These are phyloP conservation scores for Platyura marginata DNA, from an alignment of 1,140 invertebrate genomes.

Conservation along the genomic window DNA sequence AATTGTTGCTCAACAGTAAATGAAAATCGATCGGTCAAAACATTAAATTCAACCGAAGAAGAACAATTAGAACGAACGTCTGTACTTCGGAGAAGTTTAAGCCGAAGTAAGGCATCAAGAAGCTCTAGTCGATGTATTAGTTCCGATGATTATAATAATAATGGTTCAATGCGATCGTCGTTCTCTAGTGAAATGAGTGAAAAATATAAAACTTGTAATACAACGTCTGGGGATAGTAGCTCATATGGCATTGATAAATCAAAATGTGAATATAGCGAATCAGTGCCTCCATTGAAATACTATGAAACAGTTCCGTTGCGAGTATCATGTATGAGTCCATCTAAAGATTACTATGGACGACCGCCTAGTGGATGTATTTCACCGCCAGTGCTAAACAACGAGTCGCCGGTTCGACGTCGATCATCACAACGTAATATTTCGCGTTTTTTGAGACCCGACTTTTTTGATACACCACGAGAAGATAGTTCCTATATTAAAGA, in stretches of 20 bases:
- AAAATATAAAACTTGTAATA: conserved; percentile 20
- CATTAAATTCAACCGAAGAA: background rate
- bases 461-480: conserved; percentile 49
- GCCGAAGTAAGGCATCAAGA: conserved; percentile 7
- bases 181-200: conserved; percentile 19
- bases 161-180: conserved; percentile 12
- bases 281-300: conserved; percentile 9
- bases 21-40: background rate
- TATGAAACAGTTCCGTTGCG: background rate
- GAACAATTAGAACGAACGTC: conserved; percentile 10
- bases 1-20: background rate
- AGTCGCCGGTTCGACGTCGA: conserved; percentile 16
- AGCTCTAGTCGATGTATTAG: conserved; percentile 16
- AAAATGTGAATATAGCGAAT: conserved; percentile 4
- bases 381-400: conserved; percentile 9
- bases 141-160: conserved; percentile 13
- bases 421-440: conserved; percentile 39
- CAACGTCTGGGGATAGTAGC: conserved; percentile 17
- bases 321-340: background rate
- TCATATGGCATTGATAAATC: background rate
- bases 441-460: conserved; percentile 54
- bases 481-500: conserved; percentile 48
- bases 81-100: conserved; percentile 14
- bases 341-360: conserved; percentile 9
- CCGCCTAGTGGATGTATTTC: conserved; percentile 22